Evolutionary conservation across 92 coral and sea anemone species (phyloP).

Genomic region (Desmophyllum pertusum): DNA sequence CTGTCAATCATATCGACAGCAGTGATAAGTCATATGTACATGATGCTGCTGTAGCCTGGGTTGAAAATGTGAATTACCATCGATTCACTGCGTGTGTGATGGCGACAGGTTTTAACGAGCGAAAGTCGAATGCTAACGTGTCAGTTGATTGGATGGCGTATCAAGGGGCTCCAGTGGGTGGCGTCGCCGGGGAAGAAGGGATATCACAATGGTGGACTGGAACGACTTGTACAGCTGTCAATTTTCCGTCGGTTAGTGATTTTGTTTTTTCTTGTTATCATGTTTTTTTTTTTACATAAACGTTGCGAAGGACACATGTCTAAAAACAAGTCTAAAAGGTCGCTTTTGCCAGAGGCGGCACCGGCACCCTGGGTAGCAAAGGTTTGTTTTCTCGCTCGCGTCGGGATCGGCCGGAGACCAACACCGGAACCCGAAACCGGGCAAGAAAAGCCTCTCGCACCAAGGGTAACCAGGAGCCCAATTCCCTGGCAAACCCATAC

Average conservation of each 20-base stretch:
- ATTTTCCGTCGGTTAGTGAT: slow-evolving; percentile 51
- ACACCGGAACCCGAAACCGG: too few relatives aligned
- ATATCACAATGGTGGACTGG: slow-evolving; percentile 75
- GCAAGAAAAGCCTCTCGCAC: too few relatives aligned
- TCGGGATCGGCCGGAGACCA: too few relatives aligned
- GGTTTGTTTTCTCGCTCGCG: too few relatives aligned
- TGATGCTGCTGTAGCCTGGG: slow-evolving; percentile 1
- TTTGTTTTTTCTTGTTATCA: too few relatives aligned
- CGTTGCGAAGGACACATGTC: too few relatives aligned
- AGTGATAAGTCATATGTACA: background rate
- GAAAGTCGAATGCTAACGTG: background rate
- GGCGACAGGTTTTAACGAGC: background rate
- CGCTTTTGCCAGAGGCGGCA: too few relatives aligned
- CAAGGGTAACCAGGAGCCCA: too few relatives aligned
- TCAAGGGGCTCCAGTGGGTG: slow-evolving; percentile 57
- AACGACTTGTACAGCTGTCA: slow-evolving; percentile 53
- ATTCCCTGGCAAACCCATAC: too few relatives aligned
- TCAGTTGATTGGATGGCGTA: slow-evolving; percentile 43
- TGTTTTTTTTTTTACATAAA: too few relatives aligned
- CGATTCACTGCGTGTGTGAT: slow-evolving; percentile 7
- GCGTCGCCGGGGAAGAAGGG: slow-evolving; percentile 55
- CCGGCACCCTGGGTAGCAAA: too few relatives aligned
- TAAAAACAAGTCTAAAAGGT: too few relatives aligned
- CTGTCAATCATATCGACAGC: background rate
- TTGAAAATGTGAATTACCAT: background rate